Conservation (phyloP, 2,888 invertebrate species). For the Hermodice carunculata region DNA sequence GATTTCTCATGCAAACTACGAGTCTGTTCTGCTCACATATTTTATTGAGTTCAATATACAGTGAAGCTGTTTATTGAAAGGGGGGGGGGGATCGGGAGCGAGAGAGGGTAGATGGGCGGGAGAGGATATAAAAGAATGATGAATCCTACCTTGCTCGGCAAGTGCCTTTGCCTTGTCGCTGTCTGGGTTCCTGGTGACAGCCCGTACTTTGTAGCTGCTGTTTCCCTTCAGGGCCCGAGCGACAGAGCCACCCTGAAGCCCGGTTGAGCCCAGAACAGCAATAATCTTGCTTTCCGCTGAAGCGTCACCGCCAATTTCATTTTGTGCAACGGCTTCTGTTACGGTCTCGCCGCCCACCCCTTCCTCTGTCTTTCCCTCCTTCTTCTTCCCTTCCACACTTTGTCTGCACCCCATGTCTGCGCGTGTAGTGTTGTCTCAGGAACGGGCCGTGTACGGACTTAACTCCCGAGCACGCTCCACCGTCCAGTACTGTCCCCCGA, state of each 20-base stretch:
- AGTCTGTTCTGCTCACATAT: too few relatives aligned
- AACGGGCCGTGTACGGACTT: too few relatives aligned
- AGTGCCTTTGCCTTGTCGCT: conserved; percentile 52
- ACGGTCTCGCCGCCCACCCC: not conserved
- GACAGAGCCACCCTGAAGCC: not conserved
- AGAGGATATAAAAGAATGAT: too few relatives aligned
- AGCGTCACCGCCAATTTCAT: not conserved
- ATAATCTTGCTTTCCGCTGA: not conserved
- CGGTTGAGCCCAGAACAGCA: not conserved
- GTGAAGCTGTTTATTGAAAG: too few relatives aligned
- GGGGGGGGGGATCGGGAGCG: too few relatives aligned
- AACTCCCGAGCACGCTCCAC: too few relatives aligned
- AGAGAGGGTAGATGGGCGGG: too few relatives aligned
- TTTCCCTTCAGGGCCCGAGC: not conserved
- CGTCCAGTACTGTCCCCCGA: too few relatives aligned
- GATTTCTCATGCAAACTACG: too few relatives aligned
- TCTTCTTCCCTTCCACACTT: conserved; percentile 18
- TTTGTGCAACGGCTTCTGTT: not conserved
- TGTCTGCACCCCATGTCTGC: conserved; percentile 32
- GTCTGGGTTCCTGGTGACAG: conserved; percentile 50
- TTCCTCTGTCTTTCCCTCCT: conserved; percentile 5
- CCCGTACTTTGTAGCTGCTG: not conserved
- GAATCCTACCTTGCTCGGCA: conserved; percentile 50
- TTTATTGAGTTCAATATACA: too few relatives aligned
- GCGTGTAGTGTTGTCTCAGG: too few relatives aligned